Percentiles rank a stretch among this genome's conserved stretches.
Evolutionary conservation across 1,140 invertebrate genomes (phyloP).

Genomic region (Pollicipes pollicipes): DNA sequence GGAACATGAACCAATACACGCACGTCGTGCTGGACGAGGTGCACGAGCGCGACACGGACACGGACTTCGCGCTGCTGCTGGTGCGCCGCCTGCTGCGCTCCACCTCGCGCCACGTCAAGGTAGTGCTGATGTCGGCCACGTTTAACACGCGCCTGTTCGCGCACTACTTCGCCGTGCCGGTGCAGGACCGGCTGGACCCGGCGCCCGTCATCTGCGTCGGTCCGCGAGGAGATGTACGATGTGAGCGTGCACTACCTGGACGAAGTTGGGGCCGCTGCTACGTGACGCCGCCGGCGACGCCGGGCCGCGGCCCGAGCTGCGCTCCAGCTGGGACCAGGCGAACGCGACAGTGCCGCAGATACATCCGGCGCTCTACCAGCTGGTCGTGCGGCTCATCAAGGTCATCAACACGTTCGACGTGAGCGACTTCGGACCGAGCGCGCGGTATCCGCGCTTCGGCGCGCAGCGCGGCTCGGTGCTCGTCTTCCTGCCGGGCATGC

Average conservation of each 20-base stretch:
- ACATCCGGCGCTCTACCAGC: slow-evolving; percentile 19
- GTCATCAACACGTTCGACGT: slow-evolving; percentile 43
- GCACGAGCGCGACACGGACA: slow-evolving; percentile 85
- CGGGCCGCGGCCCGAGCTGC: background rate
- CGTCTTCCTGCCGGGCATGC: slow-evolving; percentile 69
- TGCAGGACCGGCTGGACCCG: slow-evolving; percentile 27
- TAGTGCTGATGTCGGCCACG: slow-evolving; percentile 43
- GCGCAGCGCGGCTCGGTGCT: slow-evolving; percentile 49
- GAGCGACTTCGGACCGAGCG: background rate
- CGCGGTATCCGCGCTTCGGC: background rate
- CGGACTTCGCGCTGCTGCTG: slow-evolving; percentile 77
- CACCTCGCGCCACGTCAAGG: slow-evolving; percentile 48
- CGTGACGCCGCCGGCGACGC: background rate
- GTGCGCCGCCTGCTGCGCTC: slow-evolving; percentile 53
- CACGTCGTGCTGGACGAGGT: slow-evolving; percentile 91
- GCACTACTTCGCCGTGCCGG: slow-evolving; percentile 37
- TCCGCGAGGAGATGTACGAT: slow-evolving; percentile 26
- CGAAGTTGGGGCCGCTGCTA: slow-evolving; percentile 25
- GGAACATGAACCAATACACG: slow-evolving; percentile 43
- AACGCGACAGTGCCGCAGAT: slow-evolving; percentile 19
- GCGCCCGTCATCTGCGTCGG: slow-evolving; percentile 39
- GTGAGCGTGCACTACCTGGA: slow-evolving; percentile 50
- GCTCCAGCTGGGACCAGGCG: background rate
- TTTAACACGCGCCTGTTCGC: slow-evolving; percentile 31
- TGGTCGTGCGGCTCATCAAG: slow-evolving; percentile 39